Evolutionary conservation across 2,113 vertebrate species (phyloP).

Genomic region (Pterophyllum scalare): DNA sequence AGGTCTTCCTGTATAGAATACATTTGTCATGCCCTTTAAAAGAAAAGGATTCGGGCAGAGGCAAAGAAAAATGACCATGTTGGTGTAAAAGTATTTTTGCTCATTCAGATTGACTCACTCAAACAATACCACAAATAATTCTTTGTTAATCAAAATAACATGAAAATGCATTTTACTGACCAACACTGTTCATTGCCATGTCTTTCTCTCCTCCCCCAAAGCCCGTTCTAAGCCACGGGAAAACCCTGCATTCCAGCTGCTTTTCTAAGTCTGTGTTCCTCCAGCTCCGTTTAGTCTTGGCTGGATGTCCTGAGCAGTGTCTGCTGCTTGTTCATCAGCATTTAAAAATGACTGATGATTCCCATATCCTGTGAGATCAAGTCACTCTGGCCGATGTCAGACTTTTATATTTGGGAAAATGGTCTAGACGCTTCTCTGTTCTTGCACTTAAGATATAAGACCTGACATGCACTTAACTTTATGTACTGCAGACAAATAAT

Average conservation of each 20-base stretch:
- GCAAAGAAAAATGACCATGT: not conserved
- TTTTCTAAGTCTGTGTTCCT: not conserved
- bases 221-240: not conserved
- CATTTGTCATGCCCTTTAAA: not conserved
- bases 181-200: not conserved
- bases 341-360: slow-evolving; percentile 37
- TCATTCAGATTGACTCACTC: not conserved
- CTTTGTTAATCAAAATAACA: not conserved
- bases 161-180: not conserved
- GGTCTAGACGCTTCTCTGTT: not conserved
- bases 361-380: slow-evolving; percentile 4
- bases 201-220: not conserved
- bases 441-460: slow-evolving; percentile 1
- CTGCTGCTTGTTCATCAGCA: slow-evolving; percentile 31
- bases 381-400: slow-evolving; percentile 11
- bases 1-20: not conserved
- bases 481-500: slow-evolving; percentile 22
- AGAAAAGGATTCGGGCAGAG: too few species aligned
- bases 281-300: not conserved
- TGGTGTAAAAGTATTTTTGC: not conserved
- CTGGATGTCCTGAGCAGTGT: not conserved
- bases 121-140: not conserved
- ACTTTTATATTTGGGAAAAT: slow-evolving; percentile 24
- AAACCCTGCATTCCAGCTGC: not conserved
- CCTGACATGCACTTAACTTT: slow-evolving; percentile 7